A percentile compares a stretch with the other conserved stretches of the same genome.
These are phyloP conservation scores for Galerucella nymphaeae DNA, from an alignment of 2,888 invertebrate species.

Conservation along the genomic window DNA sequence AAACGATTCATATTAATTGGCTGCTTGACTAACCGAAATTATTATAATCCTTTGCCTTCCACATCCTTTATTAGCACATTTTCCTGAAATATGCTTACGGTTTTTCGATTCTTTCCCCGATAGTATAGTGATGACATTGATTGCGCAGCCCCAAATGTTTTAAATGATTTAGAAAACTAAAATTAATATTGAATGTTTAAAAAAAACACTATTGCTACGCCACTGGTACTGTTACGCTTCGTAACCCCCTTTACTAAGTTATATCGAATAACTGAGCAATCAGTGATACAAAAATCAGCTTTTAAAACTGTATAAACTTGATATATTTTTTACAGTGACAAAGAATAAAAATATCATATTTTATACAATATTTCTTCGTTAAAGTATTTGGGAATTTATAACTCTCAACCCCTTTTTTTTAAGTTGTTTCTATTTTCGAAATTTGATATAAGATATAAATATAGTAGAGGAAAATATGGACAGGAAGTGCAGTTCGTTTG, in stretches of 20 bases:
- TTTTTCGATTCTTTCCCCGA: too few species aligned
- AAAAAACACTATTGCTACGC: neutral
- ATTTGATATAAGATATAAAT: constrained; percentile 18
- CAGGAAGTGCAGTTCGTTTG: constrained; percentile 14
- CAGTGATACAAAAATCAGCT: constrained; percentile 1
- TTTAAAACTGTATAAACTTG: neutral
- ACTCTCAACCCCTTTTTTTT: neutral
- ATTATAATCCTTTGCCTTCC: too few species aligned
- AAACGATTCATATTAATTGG: too few species aligned
- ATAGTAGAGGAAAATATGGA: neutral
- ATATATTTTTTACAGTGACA: neutral
- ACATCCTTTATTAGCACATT: too few species aligned
- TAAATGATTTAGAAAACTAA: too few species aligned
- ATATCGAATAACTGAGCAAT: neutral
- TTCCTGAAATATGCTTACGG: too few species aligned
- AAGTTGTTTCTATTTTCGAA: constrained; percentile 11
- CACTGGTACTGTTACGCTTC: neutral
- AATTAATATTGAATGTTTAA: too few species aligned
- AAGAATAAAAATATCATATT: neutral
- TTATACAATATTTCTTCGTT: neutral
- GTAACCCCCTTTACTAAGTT: neutral
- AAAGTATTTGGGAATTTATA: neutral
- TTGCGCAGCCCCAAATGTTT: too few species aligned
- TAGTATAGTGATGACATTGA: too few species aligned
- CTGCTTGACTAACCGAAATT: too few species aligned